Evolutionary conservation across 2,797 vertebrate species (phyloP).

Genomic region (Cossypha polioptera): DNA sequence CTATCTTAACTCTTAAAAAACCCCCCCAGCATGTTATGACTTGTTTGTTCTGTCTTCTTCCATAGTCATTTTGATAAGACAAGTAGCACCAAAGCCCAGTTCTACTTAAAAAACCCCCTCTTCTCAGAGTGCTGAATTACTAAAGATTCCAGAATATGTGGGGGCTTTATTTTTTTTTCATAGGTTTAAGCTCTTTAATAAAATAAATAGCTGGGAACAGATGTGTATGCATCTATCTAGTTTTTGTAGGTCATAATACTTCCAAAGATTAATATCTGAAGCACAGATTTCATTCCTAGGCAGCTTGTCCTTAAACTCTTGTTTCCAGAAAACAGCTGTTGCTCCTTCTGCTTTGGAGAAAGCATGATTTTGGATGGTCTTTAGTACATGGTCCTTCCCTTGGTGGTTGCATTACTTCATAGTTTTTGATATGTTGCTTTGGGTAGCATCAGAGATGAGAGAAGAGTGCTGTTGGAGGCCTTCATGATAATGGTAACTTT

Average conservation of each 20-base stretch:
- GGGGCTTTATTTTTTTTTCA: neutral
- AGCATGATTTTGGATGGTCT: neutral
- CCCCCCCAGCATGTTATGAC: accelerated
- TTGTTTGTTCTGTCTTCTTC: neutral
- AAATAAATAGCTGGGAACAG: neutral
- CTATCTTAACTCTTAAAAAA: neutral
- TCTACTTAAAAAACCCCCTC: neutral
- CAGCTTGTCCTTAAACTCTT: neutral
- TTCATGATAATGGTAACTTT: neutral
- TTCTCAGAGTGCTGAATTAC: neutral
- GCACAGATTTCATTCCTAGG: neutral
- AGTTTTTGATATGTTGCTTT: neutral
- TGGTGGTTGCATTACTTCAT: neutral
- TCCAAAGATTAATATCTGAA: neutral
- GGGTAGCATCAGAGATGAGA: neutral
- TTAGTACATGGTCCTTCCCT: neutral
- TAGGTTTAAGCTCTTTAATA: neutral
- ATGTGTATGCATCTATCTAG: neutral
- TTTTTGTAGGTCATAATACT: neutral
- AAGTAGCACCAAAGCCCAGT: neutral
- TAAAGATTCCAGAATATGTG: neutral
- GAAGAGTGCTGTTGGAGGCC: neutral
- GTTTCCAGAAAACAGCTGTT: neutral
- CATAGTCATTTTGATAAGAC: neutral
- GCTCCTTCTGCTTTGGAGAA: neutral